Base-by-base conservation (phyloP, 1,140 invertebrate genomes). In the Samia ricini region DNA sequence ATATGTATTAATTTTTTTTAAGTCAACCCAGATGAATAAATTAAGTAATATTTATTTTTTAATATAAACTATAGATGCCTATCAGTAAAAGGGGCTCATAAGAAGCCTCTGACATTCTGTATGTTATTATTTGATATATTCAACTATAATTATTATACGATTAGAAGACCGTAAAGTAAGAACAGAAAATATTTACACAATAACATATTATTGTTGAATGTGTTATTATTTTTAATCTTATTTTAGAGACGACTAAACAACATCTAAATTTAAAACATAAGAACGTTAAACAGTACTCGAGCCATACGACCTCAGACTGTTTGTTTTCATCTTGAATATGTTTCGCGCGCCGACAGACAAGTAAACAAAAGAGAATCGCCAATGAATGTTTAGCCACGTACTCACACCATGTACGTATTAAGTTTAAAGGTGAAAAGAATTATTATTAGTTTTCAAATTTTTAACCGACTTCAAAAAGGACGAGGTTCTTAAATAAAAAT, bases 171-270 rank as follows among this genome's bases (percentile, higher is more conserved):
- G n/a, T 42, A 15, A 15, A 15, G 1, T 42, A 15, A 15, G 10
- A 3, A 42, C n/a, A 42, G 12, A 42, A 42, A 15, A 42, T 42
- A 42, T 42, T 1, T 15, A 42, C 12, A 42, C 33, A 15, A 42
- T 15, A 42, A 12, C 33, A 42, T 42, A 15, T 36, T 36, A 15
- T 36, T 36, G 10, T 42, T 42, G n/a, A 42, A 42, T 42, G 1
- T 42, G 7, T 42, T 42, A 42, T 42, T 42, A 42, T 42, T 15
- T 42, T 42, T 42, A 42, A 68, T 71, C 71, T 61, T 63, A 77
- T 82, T 81, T 77, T 76, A 66, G 71, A 72, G 66, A 72, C 77
- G 79, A 71, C 74, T 85, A 85, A 85, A 85, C 82, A 85, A 68
- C 75, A 52, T 68, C 69, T 82, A 81, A 74, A 72, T 72, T 73